A percentile compares a stretch with the other conserved stretches of the same genome.
Evolutionary conservation across 2,797 vertebrate species (phyloP).

Genomic region (Apogon talboti): DNA sequence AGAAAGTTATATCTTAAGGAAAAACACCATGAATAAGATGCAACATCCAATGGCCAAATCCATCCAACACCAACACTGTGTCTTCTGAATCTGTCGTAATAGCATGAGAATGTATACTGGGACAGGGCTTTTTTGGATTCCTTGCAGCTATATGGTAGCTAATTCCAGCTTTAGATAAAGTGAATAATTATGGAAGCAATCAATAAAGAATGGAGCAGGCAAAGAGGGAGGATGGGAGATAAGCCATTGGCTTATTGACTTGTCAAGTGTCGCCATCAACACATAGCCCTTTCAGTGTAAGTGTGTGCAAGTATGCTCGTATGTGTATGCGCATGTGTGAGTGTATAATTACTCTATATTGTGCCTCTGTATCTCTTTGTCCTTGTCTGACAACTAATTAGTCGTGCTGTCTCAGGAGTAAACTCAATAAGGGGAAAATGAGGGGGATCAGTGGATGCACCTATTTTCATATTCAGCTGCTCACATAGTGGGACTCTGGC

Average conservation of each 20-base stretch:
- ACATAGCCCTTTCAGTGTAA: constrained; percentile 59
- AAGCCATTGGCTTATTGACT: constrained; percentile 82
- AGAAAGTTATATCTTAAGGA: not conserved
- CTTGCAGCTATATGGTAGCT: constrained; percentile 50
- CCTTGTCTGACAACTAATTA: constrained; percentile 78
- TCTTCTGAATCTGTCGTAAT: constrained; percentile 18
- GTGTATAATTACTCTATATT: constrained; percentile 69
- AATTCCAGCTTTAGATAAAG: constrained; percentile 76
- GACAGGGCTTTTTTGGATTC: constrained; percentile 37
- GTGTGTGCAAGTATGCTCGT: constrained; percentile 14
- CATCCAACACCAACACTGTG: not conserved
- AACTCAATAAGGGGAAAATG: constrained; percentile 61
- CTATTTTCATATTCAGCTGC: constrained; percentile 66
- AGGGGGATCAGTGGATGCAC: constrained; percentile 59
- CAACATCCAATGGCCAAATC: no score
- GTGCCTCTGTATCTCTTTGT: constrained; percentile 62
- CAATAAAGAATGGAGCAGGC: constrained; percentile 67
- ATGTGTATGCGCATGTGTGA: constrained; percentile 31
- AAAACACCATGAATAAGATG: no score
- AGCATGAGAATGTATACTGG: constrained; percentile 24
- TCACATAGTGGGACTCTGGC: constrained; percentile 20
- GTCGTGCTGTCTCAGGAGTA: constrained; percentile 68
- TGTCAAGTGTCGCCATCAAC: constrained; percentile 80
- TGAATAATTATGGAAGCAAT: constrained; percentile 80
- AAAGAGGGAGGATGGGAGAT: constrained; percentile 61